Base-by-base conservation (phyloP, 2,113 vertebrate genomes). In the Lipophrys pholis region DNA sequence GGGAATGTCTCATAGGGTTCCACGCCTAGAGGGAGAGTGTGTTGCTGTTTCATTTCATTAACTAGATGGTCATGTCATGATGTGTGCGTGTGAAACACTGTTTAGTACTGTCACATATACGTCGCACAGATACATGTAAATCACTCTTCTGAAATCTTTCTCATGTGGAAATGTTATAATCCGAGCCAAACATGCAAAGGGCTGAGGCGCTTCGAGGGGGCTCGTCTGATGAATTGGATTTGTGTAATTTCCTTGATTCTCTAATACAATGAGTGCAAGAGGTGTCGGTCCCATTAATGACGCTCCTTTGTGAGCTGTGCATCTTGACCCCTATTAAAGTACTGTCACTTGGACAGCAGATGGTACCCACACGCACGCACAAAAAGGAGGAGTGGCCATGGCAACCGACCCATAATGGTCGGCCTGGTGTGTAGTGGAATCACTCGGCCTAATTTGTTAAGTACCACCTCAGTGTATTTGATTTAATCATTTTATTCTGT, bases 381-480 rank as follows among this genome's bases (percentile, higher is more conserved):
- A 63, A 52, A 58, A 63, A 72, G 78, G 74, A 87, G 76, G 73
- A 67, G 92, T 91, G 89, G 48, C 86, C 91, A 93, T 93, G 91
- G 90, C 85, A 93, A 93, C 93, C 42, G 87, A 82, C 83, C 86
- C 68, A 73, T 91, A 93, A 94, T 88, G 85, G 83, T 78, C 59
- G 80, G 80, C 82, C 81, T 75, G 81, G 86, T 92, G 90, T 92
- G 90, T 91, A 67, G 83, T 70, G 80, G 90, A 94, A 93, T 88
- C 88, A 84, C 92, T 92, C 82, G 65, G 85, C 86, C 87, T 92
- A 94, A 94, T 94, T 95, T 93, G 93, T 92, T 93, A 93, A 94
- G 93, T 92, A 92, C 76, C 90, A 90, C 89, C 89, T 92, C 69
- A 76, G 84, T 78, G 80, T 85, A 87, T 90, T 86, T 84, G 82